Evolutionary conservation across 1,140 invertebrate species (phyloP).

Genomic region (Goniozus legneri): DNA sequence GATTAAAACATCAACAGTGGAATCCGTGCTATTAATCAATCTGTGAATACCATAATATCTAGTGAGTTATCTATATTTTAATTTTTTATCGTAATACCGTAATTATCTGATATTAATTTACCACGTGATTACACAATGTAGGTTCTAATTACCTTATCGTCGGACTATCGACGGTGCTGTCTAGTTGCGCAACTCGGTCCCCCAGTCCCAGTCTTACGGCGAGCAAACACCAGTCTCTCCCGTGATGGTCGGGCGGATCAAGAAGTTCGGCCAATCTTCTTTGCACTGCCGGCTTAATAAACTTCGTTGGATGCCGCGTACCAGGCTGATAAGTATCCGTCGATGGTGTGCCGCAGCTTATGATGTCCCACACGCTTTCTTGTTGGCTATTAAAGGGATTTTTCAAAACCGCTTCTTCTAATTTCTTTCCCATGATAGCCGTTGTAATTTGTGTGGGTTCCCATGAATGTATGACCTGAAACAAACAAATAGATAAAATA

Average conservation of each 20-base stretch:
- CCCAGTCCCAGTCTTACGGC: slow-evolving; percentile 68
- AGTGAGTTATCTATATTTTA: no score
- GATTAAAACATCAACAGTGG: slow-evolving; percentile 42
- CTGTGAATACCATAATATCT: neutral
- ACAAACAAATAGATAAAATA: slow-evolving; percentile 2
- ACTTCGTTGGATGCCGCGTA: slow-evolving; percentile 39
- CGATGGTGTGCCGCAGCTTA: slow-evolving; percentile 61
- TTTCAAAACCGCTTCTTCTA: slow-evolving; percentile 52
- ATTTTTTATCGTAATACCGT: no score
- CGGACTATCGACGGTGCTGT: slow-evolving; percentile 47
- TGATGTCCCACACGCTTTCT: slow-evolving; percentile 67
- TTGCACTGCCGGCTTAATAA: slow-evolving; percentile 51
- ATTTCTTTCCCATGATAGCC: slow-evolving; percentile 55
- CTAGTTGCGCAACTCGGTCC: slow-evolving; percentile 48
- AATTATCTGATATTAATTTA: no score
- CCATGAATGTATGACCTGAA: slow-evolving; percentile 58
- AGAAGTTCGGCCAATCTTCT: slow-evolving; percentile 62
- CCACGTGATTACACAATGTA: no score
- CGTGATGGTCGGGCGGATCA: slow-evolving; percentile 75
- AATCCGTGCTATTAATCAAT: slow-evolving; percentile 28
- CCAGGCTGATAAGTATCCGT: slow-evolving; percentile 47
- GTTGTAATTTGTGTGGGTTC: slow-evolving; percentile 61
- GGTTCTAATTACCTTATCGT: slow-evolving; percentile 47
- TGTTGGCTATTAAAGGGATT: slow-evolving; percentile 61
- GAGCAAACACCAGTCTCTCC: slow-evolving; percentile 79